These are phyloP conservation scores for Avahi laniger DNA, from an alignment of 2,797 vertebrate genomes.

Conservation along the genomic window DNA sequence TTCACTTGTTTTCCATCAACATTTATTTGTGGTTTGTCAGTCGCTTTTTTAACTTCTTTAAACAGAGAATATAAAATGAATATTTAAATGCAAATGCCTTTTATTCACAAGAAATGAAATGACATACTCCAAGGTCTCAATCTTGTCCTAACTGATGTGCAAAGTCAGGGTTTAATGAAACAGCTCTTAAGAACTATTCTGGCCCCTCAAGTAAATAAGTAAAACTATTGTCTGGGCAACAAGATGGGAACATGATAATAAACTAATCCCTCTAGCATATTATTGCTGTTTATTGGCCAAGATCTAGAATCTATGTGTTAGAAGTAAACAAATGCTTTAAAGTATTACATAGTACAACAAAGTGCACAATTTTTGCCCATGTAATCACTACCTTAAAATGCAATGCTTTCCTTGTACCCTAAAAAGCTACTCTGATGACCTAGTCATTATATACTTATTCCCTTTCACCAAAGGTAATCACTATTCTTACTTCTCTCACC, in stretches of 20 bases:
- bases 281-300: neutral
- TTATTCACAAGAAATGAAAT: neutral
- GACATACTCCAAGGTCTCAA: neutral
- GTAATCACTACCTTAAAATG: neutral
- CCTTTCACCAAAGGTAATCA: no score
- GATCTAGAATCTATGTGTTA: neutral
- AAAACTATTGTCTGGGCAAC: neutral
- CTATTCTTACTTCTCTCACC: no score
- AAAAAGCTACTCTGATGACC: no score
- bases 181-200: neutral
- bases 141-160: conserved; percentile 1
- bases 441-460: no score
- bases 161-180: neutral
- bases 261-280: neutral
- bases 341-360: neutral
- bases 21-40: neutral
- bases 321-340: neutral
- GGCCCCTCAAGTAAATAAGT: neutral
- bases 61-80: neutral
- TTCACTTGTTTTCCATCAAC: conserved; percentile 14
- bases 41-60: neutral
- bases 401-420: neutral
- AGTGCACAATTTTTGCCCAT: neutral
- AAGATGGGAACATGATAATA: neutral
- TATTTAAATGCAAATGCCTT: neutral